Percentiles rank a stretch among this genome's conserved stretches.
phyloP scores from a whole-genome alignment of 2,888 invertebrate species.

The Volucella inflata region DNA sequence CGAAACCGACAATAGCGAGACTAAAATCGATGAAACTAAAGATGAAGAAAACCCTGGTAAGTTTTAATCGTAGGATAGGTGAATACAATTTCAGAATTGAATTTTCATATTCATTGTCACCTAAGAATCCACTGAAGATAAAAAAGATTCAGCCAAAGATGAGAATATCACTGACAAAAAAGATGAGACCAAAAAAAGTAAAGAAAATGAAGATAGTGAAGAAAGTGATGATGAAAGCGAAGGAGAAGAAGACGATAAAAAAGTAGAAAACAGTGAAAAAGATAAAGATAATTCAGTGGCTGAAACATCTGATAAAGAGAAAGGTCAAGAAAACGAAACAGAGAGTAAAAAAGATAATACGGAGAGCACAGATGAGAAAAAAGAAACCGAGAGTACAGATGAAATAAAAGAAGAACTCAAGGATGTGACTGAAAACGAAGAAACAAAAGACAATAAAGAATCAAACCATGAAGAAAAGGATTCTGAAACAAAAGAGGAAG shows the following conservation, averaged over 20 bases:
- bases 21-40: conserved; percentile 35
- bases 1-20: not conserved
- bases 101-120: conserved; percentile 19
- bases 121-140: conserved; percentile 29
- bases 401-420: conserved; percentile 41
- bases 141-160: conserved; percentile 16
- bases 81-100: conserved; percentile 38
- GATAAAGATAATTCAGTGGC: conserved; percentile 17
- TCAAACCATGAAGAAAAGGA: conserved; percentile 23
- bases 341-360: conserved; percentile 15
- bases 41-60: conserved; percentile 60
- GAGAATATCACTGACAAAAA: conserved; percentile 2
- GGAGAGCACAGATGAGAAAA: conserved; percentile 15
- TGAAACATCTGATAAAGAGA: conserved; percentile 21
- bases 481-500: conserved; percentile 45
- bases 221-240: conserved; percentile 46
- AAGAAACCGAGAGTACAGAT: conserved; percentile 36
- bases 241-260: conserved; percentile 22
- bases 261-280: conserved; percentile 6
- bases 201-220: conserved; percentile 40
- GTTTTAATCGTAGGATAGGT: conserved; percentile 45
- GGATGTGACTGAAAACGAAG: conserved; percentile 35
- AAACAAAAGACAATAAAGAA: conserved; percentile 49
- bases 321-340: conserved; percentile 38
- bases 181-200: conserved; percentile 24